These are phyloP conservation scores for Melanotaenia maccullochi DNA, from an alignment of 2,797 vertebrate species.

Conservation along the genomic window DNA sequence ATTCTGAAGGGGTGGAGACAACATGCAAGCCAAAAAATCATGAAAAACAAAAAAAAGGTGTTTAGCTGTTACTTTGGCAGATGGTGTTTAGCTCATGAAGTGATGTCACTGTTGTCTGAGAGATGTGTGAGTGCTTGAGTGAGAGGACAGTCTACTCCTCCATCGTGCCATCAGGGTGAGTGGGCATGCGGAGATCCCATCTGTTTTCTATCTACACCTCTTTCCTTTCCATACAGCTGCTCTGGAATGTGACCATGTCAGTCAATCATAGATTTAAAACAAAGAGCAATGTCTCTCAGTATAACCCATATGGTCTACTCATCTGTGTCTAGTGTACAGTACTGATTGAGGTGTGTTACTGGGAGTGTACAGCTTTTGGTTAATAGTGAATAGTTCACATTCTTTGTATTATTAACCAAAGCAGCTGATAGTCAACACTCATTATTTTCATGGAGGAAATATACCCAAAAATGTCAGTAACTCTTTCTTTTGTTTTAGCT, in stretches of 20 bases:
- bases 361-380: not conserved
- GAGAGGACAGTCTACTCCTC: constrained; percentile 28
- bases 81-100: constrained; percentile 58
- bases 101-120: constrained; percentile 35
- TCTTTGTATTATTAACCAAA: not conserved
- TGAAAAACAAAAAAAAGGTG: not conserved
- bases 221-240: constrained; percentile 57
- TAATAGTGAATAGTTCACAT: not conserved
- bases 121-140: constrained; percentile 14
- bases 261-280: constrained; percentile 41
- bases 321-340: not conserved
- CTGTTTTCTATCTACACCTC: constrained; percentile 69
- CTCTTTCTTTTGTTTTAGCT: not conserved
- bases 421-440: not conserved
- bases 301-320: constrained; percentile 23
- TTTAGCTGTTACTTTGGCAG: constrained; percentile 44
- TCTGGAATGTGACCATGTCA: constrained; percentile 49
- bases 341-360: not conserved
- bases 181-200: constrained; percentile 67
- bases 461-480: not conserved
- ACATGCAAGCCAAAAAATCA: constrained; percentile 37
- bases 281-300: constrained; percentile 7
- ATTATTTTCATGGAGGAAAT: not conserved
- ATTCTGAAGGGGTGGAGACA: constrained; percentile 50
- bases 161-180: constrained; percentile 50